Evolutionary conservation across 2,113 vertebrate genomes (phyloP), one percentile per base, ranked within the genome.

Genomic region (Ceyx margarethae): DNA sequence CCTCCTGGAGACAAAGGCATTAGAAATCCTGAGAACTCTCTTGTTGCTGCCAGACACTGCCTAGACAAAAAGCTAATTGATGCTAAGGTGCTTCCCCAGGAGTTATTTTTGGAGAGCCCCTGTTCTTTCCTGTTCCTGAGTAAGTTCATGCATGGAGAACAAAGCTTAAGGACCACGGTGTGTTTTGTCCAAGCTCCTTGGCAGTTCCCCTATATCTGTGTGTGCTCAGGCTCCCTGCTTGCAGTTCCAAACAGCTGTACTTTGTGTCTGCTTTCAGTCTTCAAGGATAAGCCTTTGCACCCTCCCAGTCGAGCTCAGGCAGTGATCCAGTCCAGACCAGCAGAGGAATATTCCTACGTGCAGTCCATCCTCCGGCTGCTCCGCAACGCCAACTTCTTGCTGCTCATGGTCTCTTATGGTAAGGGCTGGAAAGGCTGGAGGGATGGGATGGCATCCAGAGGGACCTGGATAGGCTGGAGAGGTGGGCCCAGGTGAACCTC

Each of bases 361-460:
- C 96, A 97, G 8, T 98, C 98, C 22, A 97, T 99, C 75, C 4
- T 93, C 64, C 97, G 97, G 60, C 97, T 99, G 85, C 95, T 99
- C 83, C 69, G 89, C 85, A 99, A 99, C 92, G 90, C 94, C 88
- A 97, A 98, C 95, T 99, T 99, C 76, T 94, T 99, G 96, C 97
- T 99, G 35, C 98, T 99, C 26, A 81, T 98, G 95, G 82, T 99
- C 94, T 98, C 97, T 84, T 99, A 99, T 0, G 99, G 99, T 99
- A 97, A 97, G 97, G 66, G 35, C 10, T 80, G 65, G 37, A 37
- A 37, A 37, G 37, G 37, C 10, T 37, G 37, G 37, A 37, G 37
- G 37, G 37, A 11, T 37, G 37, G 37, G 37, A 37, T 37, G 37
- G 37, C 37, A 37, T 37, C 37, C 37, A 37, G 37, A 37, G 37